phyloP scores from a whole-genome alignment of 2,797 vertebrate species.

The Ispidina picta region DNA sequence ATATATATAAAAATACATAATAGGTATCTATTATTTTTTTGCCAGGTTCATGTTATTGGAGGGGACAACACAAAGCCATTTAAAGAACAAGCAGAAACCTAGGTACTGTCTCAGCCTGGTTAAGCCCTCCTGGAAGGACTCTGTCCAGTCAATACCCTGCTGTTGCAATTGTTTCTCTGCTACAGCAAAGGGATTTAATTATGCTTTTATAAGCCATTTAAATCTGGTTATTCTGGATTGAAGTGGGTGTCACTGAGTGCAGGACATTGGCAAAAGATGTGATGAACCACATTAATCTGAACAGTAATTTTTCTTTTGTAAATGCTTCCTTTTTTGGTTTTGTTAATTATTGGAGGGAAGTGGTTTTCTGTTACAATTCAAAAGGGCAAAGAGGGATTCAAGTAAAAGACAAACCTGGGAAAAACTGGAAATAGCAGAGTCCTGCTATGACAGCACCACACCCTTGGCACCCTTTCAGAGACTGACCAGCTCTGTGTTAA shows the following conservation, averaged over 20 bases:
- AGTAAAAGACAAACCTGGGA: background rate
- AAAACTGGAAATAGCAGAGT: background rate
- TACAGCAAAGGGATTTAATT: background rate
- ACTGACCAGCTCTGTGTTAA: background rate
- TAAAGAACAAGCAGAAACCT: background rate
- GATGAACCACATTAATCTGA: background rate
- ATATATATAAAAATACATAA: background rate
- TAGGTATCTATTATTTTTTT: background rate
- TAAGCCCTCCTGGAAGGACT: background rate
- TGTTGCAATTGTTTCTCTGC: background rate
- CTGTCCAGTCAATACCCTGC: background rate
- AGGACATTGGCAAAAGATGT: background rate
- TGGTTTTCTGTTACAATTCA: background rate
- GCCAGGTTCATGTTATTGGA: background rate
- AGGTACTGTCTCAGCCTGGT: background rate
- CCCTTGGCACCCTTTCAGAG: background rate
- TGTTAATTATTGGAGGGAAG: background rate
- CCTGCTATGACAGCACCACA: background rate
- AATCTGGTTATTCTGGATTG: conserved; percentile 23
- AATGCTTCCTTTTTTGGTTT: background rate
- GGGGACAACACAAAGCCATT: background rate
- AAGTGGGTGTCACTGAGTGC: background rate
- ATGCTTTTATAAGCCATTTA: conserved; percentile 10
- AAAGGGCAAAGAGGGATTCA: background rate
- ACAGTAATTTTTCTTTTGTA: background rate